phyloP scores from a whole-genome alignment of 2,113 vertebrate genomes.

The Oxyura jamaicensis region DNA sequence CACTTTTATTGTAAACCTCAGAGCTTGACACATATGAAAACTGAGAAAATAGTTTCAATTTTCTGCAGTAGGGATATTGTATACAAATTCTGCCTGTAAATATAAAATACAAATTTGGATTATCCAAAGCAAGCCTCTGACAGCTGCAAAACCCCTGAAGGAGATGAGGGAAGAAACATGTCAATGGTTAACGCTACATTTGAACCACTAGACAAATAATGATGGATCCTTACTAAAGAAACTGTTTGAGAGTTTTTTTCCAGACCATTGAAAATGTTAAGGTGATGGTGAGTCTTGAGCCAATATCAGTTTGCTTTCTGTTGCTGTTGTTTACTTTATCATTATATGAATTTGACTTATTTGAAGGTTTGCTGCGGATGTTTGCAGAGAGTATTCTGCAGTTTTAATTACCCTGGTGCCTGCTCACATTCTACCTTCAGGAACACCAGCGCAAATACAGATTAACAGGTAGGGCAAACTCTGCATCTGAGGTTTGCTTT shows the following conservation, averaged over 20 bases:
- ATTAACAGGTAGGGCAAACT: neutral
- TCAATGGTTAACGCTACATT: neutral
- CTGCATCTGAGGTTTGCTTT: neutral
- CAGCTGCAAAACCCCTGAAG: constrained; percentile 54
- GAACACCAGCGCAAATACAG: neutral
- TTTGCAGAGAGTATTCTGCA: neutral
- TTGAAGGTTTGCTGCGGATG: neutral
- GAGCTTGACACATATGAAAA: constrained; percentile 45
- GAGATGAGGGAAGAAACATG: neutral
- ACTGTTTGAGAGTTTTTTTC: constrained; percentile 45
- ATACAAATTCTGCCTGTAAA: constrained; percentile 69
- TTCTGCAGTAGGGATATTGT: constrained; percentile 52
- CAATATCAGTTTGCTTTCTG: neutral
- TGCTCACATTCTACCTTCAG: neutral
- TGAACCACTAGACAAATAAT: constrained; percentile 59
- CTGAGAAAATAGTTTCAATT: constrained; percentile 67
- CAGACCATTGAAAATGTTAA: constrained; percentile 41
- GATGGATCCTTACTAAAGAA: constrained; percentile 43
- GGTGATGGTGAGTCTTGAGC: neutral
- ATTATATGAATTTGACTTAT: neutral
- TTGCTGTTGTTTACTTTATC: neutral
- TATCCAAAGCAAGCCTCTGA: constrained; percentile 38
- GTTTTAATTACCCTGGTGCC: neutral
- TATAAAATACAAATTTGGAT: constrained; percentile 60
- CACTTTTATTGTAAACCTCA: constrained; percentile 66